Evolutionary conservation across 2,113 vertebrate genomes (phyloP), one percentile per base, ranked within the genome.

Genomic region (Menidia beryllina): DNA sequence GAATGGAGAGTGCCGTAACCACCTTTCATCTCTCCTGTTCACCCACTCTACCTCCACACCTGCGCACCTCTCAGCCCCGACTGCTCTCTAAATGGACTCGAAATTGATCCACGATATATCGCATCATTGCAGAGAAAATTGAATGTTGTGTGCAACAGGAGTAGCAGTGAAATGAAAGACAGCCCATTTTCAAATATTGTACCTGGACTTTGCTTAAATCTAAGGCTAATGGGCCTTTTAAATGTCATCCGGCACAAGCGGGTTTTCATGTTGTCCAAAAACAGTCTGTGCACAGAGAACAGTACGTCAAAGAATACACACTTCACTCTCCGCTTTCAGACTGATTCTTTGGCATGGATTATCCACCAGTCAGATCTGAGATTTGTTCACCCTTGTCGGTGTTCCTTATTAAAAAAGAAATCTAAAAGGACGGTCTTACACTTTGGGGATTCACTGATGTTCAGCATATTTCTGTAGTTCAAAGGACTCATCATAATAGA

Each of bases 1-100:
- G 77, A 85, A 77, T 64, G 79, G 71, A 64, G 69, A 78, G 73
- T 65, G 76, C 47, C 50, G 56, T 83, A 66, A 81, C 86, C 80
- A 77, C 58, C 75, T 89, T 86, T 86, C 91, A 88, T 90, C 82
- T 81, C 72, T 78, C 77, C 55, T 47, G 27, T 65, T 60, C 71
- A 73, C 76, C 81, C 50, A 7, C 45, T 70, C 67, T 48, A 52
- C 71, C 61, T 75, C 51, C 69, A 77, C 89, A 91, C 90, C 89
- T 89, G 86, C 77, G 84, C 86, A 72, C 85, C 59, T 23, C 81
- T 84, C 78, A 24, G 79, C 70, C 55, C 60, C 1, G 72, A 70
- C 84, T 20, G 61, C 80, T 77, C 54, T 43, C 39, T 51, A 87
- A 87, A 91, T 89, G 75, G 89, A 89, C 85, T 78, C 57, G 39